These are phyloP conservation scores for Drosophila merina DNA, from an alignment of 2,888 invertebrate species.

Conservation along the genomic window DNA sequence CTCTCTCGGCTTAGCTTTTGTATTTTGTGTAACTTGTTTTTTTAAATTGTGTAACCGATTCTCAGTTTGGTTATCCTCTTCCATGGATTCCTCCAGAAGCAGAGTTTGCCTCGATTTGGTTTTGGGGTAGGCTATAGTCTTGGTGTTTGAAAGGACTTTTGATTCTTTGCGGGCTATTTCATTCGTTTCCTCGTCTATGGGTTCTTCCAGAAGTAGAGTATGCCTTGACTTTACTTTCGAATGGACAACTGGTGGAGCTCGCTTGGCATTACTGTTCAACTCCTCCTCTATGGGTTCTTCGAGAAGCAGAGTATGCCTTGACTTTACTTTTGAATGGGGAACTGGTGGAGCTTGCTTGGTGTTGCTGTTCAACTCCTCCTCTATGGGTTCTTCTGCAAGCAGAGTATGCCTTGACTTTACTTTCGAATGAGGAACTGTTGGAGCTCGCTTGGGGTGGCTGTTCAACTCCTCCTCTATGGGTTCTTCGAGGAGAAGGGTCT, in stretches of 20 bases:
- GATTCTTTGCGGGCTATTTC: no score
- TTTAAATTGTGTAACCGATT: background rate
- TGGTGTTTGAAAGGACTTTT: no score
- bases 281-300: background rate
- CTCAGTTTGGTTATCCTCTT: background rate
- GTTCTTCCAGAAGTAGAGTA: background rate
- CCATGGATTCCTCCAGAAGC: conserved; percentile 1
- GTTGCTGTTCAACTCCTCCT: background rate
- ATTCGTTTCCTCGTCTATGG: background rate
- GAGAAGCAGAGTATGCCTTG: background rate
- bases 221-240: background rate
- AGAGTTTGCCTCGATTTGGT: background rate
- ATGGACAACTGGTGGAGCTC: background rate
- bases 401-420: background rate
- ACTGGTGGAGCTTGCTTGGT: background rate
- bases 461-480: background rate
- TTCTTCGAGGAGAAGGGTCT: background rate
- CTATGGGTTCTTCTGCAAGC: background rate
- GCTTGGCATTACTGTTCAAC: background rate
- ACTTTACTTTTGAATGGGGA: background rate
- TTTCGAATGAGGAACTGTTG: background rate
- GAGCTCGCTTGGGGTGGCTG: background rate
- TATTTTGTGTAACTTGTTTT: background rate
- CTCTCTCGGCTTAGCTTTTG: background rate
- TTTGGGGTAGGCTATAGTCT: no score